These are phyloP conservation scores for Halichoeres trimaculatus DNA, from an alignment of 2,113 vertebrate species.

Conservation along the genomic window DNA sequence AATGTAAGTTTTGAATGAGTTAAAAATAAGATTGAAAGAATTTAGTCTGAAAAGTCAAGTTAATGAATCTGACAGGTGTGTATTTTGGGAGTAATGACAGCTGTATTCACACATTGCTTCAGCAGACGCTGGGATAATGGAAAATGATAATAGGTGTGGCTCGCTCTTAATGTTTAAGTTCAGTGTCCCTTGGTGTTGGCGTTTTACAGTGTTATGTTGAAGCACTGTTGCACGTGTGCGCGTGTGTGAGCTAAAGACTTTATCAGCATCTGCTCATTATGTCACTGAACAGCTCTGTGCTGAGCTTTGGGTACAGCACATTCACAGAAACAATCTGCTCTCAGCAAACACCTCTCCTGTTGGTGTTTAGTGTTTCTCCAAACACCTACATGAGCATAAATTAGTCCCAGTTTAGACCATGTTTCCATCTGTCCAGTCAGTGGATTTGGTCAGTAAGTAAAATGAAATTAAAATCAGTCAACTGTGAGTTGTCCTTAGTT, in stretches of 20 bases:
- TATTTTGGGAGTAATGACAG: too few relatives aligned
- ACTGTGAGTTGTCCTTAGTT: too few relatives aligned
- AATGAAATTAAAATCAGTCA: background rate
- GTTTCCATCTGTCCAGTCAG: constrained; percentile 30
- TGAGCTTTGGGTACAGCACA: constrained; percentile 32
- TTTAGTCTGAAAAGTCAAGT: too few relatives aligned
- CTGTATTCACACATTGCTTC: too few relatives aligned
- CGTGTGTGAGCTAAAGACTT: background rate
- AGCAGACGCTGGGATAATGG: background rate
- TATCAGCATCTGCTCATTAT: constrained; percentile 60
- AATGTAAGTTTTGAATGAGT: too few relatives aligned
- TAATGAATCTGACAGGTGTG: too few relatives aligned
- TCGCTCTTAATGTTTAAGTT: too few relatives aligned
- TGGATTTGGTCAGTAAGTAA: background rate
- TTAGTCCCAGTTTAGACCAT: constrained; percentile 8
- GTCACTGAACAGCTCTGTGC: constrained; percentile 19
- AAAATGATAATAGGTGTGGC: background rate
- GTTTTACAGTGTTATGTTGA: too few relatives aligned
- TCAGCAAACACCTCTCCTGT: constrained; percentile 37
- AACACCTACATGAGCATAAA: constrained; percentile 33
- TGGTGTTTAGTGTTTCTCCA: constrained; percentile 33
- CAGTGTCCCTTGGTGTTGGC: too few relatives aligned
- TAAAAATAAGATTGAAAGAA: too few relatives aligned
- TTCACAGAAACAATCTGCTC: constrained; percentile 49
- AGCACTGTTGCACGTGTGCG: too few relatives aligned